Base-by-base conservation (phyloP, 2,113 vertebrate species). In the Notarius quadriscutis region DNA sequence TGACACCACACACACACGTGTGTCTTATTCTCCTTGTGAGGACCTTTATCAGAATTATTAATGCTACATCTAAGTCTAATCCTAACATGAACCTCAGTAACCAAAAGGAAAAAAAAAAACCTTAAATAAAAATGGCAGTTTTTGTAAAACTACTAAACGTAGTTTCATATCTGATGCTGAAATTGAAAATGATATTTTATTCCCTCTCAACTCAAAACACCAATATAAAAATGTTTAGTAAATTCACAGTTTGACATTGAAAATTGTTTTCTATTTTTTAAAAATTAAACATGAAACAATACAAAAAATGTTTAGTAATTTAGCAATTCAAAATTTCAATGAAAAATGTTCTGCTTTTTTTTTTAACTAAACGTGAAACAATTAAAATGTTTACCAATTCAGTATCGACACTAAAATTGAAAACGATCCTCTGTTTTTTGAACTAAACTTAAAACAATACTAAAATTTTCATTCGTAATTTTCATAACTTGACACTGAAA, bases 1-100 rank as follows among this genome's bases (percentile, higher is more conserved):
- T 90, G 88, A 92, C 81, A 34, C 22, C 65, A 69, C 72, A 51
- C 72, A 75, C 78, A 81, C 78, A 57, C n/a, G 7, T 50, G 50
- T 75, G 11, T 48, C 48, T n/a, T 27, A 15, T 3, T 18, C 9
- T 30, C 2, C 2, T 55, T 27, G 22, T n/a, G 75, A 78, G 25
- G 10, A 80, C 12, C 14, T 51, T 27, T 57, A 57, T n/a, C 14
- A 27, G 10, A 77, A 50, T 25, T 75, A 48, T 75, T 9, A 74
- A 9, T 48, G 71, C 72, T 12, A 14, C 48, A 51, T 25, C 17
- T n/a, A 65, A n/a, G 41, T 17, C 41, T 11, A 77, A 48, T 4
- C 25, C 4, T 77, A n/a, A 50, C 9, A 18, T 34, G 17, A 71
- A 74, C 34, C 48, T 51, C 11, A 77, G 41, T 51, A n/a, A 77